Evolutionary conservation across 2,888 invertebrate genomes (phyloP), one percentile per base, ranked within the genome.

Genomic region (Cephalotes varians): DNA sequence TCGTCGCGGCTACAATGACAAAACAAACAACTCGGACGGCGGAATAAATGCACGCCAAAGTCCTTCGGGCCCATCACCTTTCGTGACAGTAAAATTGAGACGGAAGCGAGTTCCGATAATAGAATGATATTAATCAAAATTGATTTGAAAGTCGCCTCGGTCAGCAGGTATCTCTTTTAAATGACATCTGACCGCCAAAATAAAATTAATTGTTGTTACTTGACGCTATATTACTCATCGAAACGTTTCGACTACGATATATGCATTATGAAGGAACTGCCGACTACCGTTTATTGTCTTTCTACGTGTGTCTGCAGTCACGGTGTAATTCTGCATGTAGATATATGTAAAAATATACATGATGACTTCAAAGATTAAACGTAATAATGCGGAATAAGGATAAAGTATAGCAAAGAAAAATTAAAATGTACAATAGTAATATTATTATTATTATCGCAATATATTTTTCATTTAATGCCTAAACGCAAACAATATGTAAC

Each of bases 11-110:
- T 10, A 54, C 34, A 44, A 44, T 34, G 64, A 69, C 65, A 65
- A 76, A 76, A 76, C 65, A 44, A 47, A 62, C 44, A 3, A 54
- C 12, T 37, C 37, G 18, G 34, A 6, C 62, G 37, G 25, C 49
- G 12, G 3, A 15, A 31, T 28, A 21, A 40, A 54, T 18, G 37
- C 18, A 18, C 49, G 1, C 10, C 49, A 9, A 10, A n/a, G n/a
- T 37, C 21, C 65, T 65, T 47, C 37, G n/a, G n/a, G 62, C 9
- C 18, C 25, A 31, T 80, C 82, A 69, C 72, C 74, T 82, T 77
- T 56, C 54, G 73, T 62, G 72, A 62, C 81, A 72, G 77, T 73
- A 72, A 86, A 84, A 84, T 51, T 73, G 72, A 82, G 84, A 83
- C 60, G 37, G 65, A 31, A 77, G 40, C 69, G 67, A 82, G 71